Evolutionary conservation across 2,888 invertebrate species (phyloP), one percentile per base, ranked within the genome.

Genomic region (Agapetus fuscipes): DNA sequence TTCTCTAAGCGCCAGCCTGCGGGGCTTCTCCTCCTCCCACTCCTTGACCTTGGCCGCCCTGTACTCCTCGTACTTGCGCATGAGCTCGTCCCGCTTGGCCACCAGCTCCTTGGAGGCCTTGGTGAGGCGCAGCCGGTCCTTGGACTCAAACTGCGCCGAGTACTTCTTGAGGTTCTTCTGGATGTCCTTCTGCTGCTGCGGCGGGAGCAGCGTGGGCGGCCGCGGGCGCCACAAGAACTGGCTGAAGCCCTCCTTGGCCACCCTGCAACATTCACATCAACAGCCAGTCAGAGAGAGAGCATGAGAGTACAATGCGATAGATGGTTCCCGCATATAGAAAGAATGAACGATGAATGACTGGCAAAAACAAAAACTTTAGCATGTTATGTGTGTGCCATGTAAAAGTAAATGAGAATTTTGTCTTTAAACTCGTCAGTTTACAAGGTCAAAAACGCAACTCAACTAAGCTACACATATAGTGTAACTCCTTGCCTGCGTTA

Each of bases 121-220:
- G 46, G 82, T 89, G 61, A 87, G 78, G 39, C 91, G 76, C 78
- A 91, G 82, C 45, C 89, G 83, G 67, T 99, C 98, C 67, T 97
- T 94, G 56, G 85, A 84, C 62, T 97, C 96, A 61, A 98, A 98
- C 62, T 87, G 84, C 16, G 88, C 81, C 56, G 91, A 90, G 71
- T 91, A 96, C 60, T 93, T 94, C 75, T 97, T 98, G 58, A 99
- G 74, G 63, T 89, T 95, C 74, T 95, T 97, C 68, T 89, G 93
- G 49, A 95, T 89, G 26, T 97, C 94, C 70, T 93, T 85, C 54
- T 94, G 83, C 55, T 90, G 86, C 32, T 87, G 83, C 32, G 84
- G 79, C 0, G 79, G 63, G 2, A 99, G 74, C 17, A 94, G 72
- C 17, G 90, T 81, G 1, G 86, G 78, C 0, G 96, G 95, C 28